Conservation (phyloP, 2,888 invertebrate genomes). For the Scaptomyza tumidula region DNA sequence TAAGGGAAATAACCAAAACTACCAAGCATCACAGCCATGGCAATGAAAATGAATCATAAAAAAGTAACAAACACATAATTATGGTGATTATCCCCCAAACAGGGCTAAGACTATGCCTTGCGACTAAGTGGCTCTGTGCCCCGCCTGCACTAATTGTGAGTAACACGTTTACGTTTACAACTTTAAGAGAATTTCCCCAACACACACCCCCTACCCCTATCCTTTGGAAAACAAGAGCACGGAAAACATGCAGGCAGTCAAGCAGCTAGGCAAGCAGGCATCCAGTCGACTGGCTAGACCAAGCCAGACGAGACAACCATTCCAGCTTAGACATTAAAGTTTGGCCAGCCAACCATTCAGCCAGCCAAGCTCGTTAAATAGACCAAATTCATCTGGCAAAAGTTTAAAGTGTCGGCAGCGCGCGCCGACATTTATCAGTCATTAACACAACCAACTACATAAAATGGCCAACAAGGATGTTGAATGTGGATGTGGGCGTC, state of each 20-base stretch:
- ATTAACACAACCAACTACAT: constrained; percentile 71
- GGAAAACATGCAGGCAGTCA: constrained; percentile 29
- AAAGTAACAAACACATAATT: constrained; percentile 71
- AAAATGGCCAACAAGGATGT: constrained; percentile 13
- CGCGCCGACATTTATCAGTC: constrained; percentile 71
- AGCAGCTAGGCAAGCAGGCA: constrained; percentile 52
- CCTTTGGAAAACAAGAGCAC: constrained; percentile 35
- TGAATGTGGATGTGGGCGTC: neutral
- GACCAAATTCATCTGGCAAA: constrained; percentile 71
- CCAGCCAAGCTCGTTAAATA: constrained; percentile 59
- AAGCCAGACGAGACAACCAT: constrained; percentile 38
- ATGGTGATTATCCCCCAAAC: constrained; percentile 52
- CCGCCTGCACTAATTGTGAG: constrained; percentile 72
- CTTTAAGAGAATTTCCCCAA: constrained; percentile 70
- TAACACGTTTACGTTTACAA: constrained; percentile 78
- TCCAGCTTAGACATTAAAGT: constrained; percentile 78
- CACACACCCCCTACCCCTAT: neutral
- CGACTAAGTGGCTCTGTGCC: constrained; percentile 67
- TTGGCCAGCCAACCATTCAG: constrained; percentile 32
- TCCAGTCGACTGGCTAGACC: constrained; percentile 65
- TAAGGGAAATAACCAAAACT: neutral
- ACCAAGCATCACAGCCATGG: constrained; percentile 1
- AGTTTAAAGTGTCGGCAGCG: constrained; percentile 71
- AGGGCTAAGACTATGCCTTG: constrained; percentile 23
- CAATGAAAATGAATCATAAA: constrained; percentile 61